Evolutionary conservation across 2,888 invertebrate species (phyloP).

Genomic region (Hartigia nigra): DNA sequence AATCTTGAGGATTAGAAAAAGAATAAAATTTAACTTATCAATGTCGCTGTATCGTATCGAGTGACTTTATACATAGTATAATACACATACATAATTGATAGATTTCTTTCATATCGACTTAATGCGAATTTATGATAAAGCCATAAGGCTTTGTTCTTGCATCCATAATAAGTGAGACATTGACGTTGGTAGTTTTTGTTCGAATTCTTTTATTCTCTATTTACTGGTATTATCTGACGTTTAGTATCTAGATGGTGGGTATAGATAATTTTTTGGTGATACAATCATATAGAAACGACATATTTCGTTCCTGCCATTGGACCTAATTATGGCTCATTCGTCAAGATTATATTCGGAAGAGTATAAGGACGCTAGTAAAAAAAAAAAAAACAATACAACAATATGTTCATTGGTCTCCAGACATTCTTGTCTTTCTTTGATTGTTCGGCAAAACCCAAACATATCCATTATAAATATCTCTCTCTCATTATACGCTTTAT

Average conservation of each 20-base stretch:
- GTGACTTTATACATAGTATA: too few species aligned
- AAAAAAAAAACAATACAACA: neutral
- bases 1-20: neutral
- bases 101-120: neutral
- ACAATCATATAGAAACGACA: neutral
- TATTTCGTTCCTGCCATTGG: neutral
- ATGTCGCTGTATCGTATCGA: neutral
- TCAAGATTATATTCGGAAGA: neutral
- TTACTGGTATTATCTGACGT: neutral
- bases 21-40: neutral
- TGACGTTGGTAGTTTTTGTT: constrained; percentile 1
- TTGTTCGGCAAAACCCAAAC: too few species aligned
- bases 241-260: neutral
- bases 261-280: neutral
- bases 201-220: neutral
- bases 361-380: neutral
- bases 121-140: neutral
- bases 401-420: neutral
- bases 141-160: neutral
- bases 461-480: too few species aligned
- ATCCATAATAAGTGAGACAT: constrained; percentile 8
- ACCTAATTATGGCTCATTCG: neutral
- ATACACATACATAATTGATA: neutral
- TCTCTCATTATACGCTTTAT: neutral
- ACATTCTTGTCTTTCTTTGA: neutral